Evolutionary conservation across 1,140 invertebrate genomes (phyloP).

Genomic region (Heliothis subflexa): DNA sequence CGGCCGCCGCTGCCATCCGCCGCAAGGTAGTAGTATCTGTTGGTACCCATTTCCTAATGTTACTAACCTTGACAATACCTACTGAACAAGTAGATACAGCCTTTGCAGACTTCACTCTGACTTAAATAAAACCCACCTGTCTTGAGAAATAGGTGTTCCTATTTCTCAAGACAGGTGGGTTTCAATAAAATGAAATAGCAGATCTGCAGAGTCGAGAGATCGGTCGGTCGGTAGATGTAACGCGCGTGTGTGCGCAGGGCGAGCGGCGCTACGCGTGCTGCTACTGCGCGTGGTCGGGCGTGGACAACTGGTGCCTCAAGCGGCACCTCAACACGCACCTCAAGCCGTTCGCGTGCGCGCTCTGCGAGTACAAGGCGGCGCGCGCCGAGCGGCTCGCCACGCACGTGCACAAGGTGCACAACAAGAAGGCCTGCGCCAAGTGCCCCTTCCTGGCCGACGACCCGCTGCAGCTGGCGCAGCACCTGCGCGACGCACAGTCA

Average conservation of each 20-base stretch:
- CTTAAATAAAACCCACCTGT: too few species aligned
- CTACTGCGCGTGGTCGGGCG: constrained; percentile 96
- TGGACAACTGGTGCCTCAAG: constrained; percentile 97
- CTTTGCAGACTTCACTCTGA: too few species aligned
- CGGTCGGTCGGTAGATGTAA: not conserved
- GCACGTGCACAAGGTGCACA: constrained; percentile 96
- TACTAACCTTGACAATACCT: too few species aligned
- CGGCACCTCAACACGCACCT: constrained; percentile 96
- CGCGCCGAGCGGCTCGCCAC: constrained; percentile 93
- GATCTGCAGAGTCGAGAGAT: not conserved
- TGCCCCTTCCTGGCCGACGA: constrained; percentile 95
- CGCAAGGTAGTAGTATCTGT: constrained; percentile 39
- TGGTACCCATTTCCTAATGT: too few species aligned
- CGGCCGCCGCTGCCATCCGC: constrained; percentile 24
- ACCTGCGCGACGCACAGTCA: constrained; percentile 90
- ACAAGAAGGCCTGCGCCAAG: constrained; percentile 94
- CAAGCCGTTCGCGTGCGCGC: constrained; percentile 94
- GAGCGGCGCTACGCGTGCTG: constrained; percentile 92
- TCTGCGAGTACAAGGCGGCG: constrained; percentile 90
- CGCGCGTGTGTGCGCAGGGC: constrained; percentile 67
- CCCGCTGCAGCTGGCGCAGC: constrained; percentile 90
- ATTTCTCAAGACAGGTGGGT: too few species aligned
- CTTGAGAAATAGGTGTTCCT: too few species aligned
- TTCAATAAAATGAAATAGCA: too few species aligned
- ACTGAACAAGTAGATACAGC: too few species aligned